These are phyloP conservation scores for Dynastes tityus DNA, from an alignment of 2,888 invertebrate species.

Conservation along the genomic window DNA sequence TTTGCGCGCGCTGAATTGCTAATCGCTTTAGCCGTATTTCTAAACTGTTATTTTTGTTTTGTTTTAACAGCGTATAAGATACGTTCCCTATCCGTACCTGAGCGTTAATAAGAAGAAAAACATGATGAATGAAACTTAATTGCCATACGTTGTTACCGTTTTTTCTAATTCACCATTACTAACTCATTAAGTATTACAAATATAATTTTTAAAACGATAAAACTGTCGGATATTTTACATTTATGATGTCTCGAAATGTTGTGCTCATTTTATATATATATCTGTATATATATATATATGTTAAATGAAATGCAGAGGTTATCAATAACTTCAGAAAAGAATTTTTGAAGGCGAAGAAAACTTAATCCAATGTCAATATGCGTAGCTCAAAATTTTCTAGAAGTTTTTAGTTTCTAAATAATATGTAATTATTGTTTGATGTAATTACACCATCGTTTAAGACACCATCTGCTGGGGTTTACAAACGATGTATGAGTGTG, in stretches of 20 bases:
- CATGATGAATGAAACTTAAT: constrained; percentile 58
- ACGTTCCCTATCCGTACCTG: constrained; percentile 69
- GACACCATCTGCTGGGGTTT: constrained; percentile 14
- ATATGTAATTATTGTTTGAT: constrained; percentile 45
- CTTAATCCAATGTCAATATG: constrained; percentile 70
- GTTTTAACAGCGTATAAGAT: constrained; percentile 50
- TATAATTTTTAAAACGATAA: constrained; percentile 49
- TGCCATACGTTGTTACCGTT: constrained; percentile 58
- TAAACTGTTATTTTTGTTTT: constrained; percentile 43
- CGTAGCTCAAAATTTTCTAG: constrained; percentile 66
- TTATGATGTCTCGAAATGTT: constrained; percentile 63
- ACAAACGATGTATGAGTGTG: constrained; percentile 51
- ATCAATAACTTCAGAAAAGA: constrained; percentile 32
- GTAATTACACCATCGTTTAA: constrained; percentile 32
- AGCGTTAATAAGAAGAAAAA: constrained; percentile 57
- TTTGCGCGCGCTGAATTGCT: constrained; percentile 43
- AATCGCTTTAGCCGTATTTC: constrained; percentile 50
- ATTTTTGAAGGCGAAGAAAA: constrained; percentile 48
- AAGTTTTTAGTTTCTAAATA: constrained; percentile 48
- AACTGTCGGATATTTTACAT: constrained; percentile 60
- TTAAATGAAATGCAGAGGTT: constrained; percentile 58
- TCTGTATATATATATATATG: constrained; percentile 43
- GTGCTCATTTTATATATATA: constrained; percentile 67
- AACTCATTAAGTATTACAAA: constrained; percentile 50
- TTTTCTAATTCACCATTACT: constrained; percentile 52